These are phyloP conservation scores for Drosophila ezoana DNA, from an alignment of 2,888 invertebrate genomes.

Conservation along the genomic window DNA sequence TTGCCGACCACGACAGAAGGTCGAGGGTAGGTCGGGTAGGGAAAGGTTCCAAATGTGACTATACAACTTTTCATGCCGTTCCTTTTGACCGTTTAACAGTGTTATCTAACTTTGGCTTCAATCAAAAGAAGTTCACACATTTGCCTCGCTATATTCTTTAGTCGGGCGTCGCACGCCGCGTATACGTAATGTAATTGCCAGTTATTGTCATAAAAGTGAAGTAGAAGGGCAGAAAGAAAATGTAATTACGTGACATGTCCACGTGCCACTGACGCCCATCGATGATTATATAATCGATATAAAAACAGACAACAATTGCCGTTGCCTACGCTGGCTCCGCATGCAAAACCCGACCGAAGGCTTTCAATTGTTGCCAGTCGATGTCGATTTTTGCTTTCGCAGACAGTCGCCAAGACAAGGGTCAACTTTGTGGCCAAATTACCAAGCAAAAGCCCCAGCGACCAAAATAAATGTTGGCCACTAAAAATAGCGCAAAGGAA, in stretches of 20 bases:
- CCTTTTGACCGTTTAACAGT: not conserved
- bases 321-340: not conserved
- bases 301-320: slow-evolving; percentile 16
- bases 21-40: not conserved
- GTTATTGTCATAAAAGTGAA: slow-evolving; percentile 15
- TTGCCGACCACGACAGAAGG: slow-evolving; percentile 12
- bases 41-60: not conserved
- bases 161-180: slow-evolving; percentile 26
- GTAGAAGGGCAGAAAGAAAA: slow-evolving; percentile 12
- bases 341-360: slow-evolving; percentile 49
- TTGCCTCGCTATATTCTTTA: not conserved
- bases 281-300: slow-evolving; percentile 74
- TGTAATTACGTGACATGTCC: slow-evolving; percentile 54
- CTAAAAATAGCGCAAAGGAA: slow-evolving; percentile 69
- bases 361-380: slow-evolving; percentile 49
- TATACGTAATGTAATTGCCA: slow-evolving; percentile 57
- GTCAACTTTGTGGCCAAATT: slow-evolving; percentile 46
- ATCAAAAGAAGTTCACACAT: not conserved
- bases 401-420: slow-evolving; percentile 33
- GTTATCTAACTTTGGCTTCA: slow-evolving; percentile 1
- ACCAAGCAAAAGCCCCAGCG: slow-evolving; percentile 36
- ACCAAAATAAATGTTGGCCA: slow-evolving; percentile 70
- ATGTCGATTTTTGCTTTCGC: slow-evolving; percentile 39
- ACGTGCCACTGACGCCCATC: slow-evolving; percentile 49
- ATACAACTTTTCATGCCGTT: not conserved